Evolutionary conservation across 2,888 invertebrate species (phyloP).

Genomic region (Amiota mariae): DNA sequence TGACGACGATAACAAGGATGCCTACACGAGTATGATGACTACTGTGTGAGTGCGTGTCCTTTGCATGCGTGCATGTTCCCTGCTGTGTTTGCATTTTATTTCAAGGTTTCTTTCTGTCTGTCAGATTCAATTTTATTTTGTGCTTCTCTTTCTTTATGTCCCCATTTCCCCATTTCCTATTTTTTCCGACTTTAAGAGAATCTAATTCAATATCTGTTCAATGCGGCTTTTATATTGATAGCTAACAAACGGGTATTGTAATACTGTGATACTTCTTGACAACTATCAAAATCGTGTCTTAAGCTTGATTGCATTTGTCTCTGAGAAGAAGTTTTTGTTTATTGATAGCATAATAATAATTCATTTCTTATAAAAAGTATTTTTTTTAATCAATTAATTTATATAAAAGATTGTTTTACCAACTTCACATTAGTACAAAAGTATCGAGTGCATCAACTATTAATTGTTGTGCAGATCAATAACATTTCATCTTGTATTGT

Average conservation of each 20-base stretch:
- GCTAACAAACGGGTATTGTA: background rate
- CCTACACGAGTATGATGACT: background rate
- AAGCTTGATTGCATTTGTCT: slow-evolving; percentile 24
- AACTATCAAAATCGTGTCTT: slow-evolving; percentile 6
- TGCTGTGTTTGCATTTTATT: slow-evolving; percentile 30
- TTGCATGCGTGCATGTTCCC: background rate
- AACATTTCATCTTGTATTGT: too few relatives aligned
- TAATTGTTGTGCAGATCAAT: too few relatives aligned
- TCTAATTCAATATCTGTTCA: slow-evolving; percentile 20
- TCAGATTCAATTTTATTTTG: background rate
- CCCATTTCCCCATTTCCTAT: background rate
- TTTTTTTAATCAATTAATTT: too few relatives aligned
- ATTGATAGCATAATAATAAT: too few relatives aligned
- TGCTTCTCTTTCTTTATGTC: background rate
- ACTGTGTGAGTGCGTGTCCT: slow-evolving; percentile 3
- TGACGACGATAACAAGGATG: background rate
- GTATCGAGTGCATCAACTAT: too few relatives aligned
- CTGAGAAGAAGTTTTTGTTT: too few relatives aligned
- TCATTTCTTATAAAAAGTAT: too few relatives aligned
- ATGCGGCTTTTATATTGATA: slow-evolving; percentile 19
- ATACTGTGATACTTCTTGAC: background rate
- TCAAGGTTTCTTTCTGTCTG: slow-evolving; percentile 19
- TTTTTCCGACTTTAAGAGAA: background rate
- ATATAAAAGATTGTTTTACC: too few relatives aligned
- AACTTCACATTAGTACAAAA: too few relatives aligned